Evolutionary conservation across 2,888 invertebrate genomes (phyloP), one percentile per base, ranked within the genome.

Genomic region (Artemia sinica): DNA sequence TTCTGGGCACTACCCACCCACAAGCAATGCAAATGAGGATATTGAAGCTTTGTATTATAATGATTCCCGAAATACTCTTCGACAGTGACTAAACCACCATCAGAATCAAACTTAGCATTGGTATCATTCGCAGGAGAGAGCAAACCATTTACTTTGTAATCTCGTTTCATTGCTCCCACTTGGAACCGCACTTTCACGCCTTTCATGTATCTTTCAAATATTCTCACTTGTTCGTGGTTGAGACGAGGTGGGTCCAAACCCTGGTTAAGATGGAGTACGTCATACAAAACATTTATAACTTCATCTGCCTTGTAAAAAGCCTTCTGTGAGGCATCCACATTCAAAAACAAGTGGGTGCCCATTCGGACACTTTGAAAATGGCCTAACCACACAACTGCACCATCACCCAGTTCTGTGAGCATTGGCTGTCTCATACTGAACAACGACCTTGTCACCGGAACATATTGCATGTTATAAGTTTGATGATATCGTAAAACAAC

Each of bases 351-450:
- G 73, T 84, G 85, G 83, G 91, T 89, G 12, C 93, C 93, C 68
- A 95, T 84, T 72, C 92, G 84, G 0, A 92, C 91, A 11, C 91
- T 89, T 78, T 95, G 94, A 80, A 90, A 97, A 75, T 92, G 84
- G 8, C 97, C 97, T 71, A 88, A 85, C 88, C 94, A 94, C 75
- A 95, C 85, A 77, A 94, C 91, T 74, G 91, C 81, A 0, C 94
- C 92, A 67, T 85, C 86, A 0, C 87, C 85, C 18, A 58, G 58
- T n/a, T 58, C 58, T 8, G 18, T 10, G 18, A 58, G 58, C 8
- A 8, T 58, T 18, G n/a, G 58, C 10, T 10, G 8, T 1, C 1
- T 8, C 18, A 18, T n/a, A 18, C 18, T 58, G 58, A 58, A 58
- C 58, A 58, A 18, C 8, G 58, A 58, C 14, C 58, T 58, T 18